Evolutionary conservation across 1,140 invertebrate species (phyloP).

Genomic region (Drosophila bifasciata): DNA sequence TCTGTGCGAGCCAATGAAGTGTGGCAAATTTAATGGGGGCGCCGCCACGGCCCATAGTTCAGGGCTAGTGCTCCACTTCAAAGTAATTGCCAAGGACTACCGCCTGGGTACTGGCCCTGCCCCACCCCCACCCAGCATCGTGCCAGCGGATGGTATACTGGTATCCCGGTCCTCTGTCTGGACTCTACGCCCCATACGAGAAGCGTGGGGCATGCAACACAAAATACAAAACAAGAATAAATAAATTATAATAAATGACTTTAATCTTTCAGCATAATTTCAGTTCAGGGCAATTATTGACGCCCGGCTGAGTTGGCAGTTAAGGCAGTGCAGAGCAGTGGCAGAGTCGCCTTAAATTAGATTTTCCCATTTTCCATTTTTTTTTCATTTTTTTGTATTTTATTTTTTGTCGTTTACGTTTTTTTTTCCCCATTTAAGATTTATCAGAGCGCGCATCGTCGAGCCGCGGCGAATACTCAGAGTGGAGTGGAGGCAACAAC

Average conservation of each 20-base stretch:
- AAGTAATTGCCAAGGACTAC: slow-evolving; percentile 72
- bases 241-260: slow-evolving; percentile 73
- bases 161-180: slow-evolving; percentile 18
- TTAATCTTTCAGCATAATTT: slow-evolving; percentile 74
- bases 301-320: slow-evolving; percentile 46
- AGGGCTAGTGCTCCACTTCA: slow-evolving; percentile 71
- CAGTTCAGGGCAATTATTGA: slow-evolving; percentile 66
- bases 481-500: slow-evolving; percentile 3
- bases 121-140: neutral
- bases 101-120: neutral
- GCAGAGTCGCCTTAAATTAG: slow-evolving; percentile 41
- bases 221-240: slow-evolving; percentile 47
- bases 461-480: slow-evolving; percentile 2
- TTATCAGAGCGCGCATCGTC: slow-evolving; percentile 61
- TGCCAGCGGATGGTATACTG: neutral
- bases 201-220: slow-evolving; percentile 22
- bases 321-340: too few relatives aligned
- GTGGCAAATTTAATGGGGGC: slow-evolving; percentile 77
- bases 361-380: slow-evolving; percentile 33
- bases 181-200: slow-evolving; percentile 43
- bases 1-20: slow-evolving; percentile 74
- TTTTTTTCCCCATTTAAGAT: slow-evolving; percentile 32
- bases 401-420: slow-evolving; percentile 8
- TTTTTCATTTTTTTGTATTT: slow-evolving; percentile 30
- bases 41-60: slow-evolving; percentile 65